Evolutionary conservation across 2,888 invertebrate species (phyloP).

Genomic region (Parochlus steinenii): DNA sequence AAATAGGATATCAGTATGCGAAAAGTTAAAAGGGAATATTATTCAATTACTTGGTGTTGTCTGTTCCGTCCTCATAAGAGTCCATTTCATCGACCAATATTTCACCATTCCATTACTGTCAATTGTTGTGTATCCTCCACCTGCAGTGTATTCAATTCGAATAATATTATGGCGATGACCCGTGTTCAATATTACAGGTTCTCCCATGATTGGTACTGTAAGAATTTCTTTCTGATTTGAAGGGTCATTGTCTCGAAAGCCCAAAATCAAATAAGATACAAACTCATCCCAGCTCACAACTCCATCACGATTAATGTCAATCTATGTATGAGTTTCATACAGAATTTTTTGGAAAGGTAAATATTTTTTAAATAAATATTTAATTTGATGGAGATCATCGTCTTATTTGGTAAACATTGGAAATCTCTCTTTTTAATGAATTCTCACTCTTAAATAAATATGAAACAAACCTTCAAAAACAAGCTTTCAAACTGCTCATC

Average conservation of each 20-base stretch:
- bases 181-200: constrained; percentile 41
- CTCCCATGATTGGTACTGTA: constrained; percentile 42
- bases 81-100: constrained; percentile 59
- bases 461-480: too few relatives aligned
- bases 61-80: constrained; percentile 41
- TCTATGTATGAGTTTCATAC: too few relatives aligned
- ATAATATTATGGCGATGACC: constrained; percentile 52
- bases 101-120: constrained; percentile 63
- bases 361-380: too few relatives aligned
- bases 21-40: too few relatives aligned
- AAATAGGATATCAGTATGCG: background rate
- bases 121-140: constrained; percentile 55
- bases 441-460: too few relatives aligned
- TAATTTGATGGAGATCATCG: too few relatives aligned
- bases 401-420: too few relatives aligned
- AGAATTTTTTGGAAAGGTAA: too few relatives aligned
- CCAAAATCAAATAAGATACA: constrained; percentile 55
- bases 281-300: constrained; percentile 58
- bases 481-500: too few relatives aligned
- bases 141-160: constrained; percentile 41
- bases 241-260: constrained; percentile 49
- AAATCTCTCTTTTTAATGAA: too few relatives aligned
- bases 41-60: constrained; percentile 49
- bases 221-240: constrained; percentile 42
- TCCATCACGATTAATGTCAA: constrained; percentile 40